Evolutionary conservation across 1,140 invertebrate species (phyloP).

Genomic region (Pachypeltis micranthus): DNA sequence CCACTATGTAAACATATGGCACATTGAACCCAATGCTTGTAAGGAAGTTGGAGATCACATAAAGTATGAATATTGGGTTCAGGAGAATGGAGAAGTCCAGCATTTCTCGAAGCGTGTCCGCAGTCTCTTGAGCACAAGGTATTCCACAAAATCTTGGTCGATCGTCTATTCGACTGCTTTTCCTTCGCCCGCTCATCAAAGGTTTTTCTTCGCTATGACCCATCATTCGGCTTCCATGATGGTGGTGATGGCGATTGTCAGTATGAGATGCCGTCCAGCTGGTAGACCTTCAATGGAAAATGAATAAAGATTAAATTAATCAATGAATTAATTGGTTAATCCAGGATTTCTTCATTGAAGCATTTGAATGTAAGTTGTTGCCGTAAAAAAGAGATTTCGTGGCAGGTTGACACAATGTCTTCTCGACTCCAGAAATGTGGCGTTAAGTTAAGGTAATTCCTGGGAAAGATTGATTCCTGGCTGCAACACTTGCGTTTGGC

Average conservation of each 20-base stretch:
- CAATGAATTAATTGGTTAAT: no score
- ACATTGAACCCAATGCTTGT: slow-evolving; percentile 95
- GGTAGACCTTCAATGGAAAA: no score
- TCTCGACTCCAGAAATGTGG: no score
- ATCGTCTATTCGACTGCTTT: slow-evolving; percentile 1
- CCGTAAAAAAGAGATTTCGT: no score
- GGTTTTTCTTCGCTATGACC: slow-evolving; percentile 29
- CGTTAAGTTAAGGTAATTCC: no score
- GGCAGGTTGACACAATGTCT: no score
- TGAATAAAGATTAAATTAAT: no score
- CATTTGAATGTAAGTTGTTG: no score
- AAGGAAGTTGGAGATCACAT: slow-evolving; percentile 85
- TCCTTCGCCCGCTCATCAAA: slow-evolving; percentile 5
- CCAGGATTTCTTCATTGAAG: no score
- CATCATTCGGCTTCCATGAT: slow-evolving; percentile 30
- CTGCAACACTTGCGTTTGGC: no score
- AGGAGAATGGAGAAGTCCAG: slow-evolving; percentile 70
- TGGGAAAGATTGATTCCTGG: no score
- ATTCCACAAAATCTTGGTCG: slow-evolving; percentile 29
- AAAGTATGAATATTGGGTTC: slow-evolving; percentile 80
- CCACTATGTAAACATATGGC: slow-evolving; percentile 74
- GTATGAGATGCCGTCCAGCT: not conserved
- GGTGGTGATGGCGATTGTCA: not conserved
- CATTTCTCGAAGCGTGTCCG: slow-evolving; percentile 65
- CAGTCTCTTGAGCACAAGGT: slow-evolving; percentile 35